Conservation (phyloP, 2,888 invertebrate genomes). For the Hyles lineata region DNA sequence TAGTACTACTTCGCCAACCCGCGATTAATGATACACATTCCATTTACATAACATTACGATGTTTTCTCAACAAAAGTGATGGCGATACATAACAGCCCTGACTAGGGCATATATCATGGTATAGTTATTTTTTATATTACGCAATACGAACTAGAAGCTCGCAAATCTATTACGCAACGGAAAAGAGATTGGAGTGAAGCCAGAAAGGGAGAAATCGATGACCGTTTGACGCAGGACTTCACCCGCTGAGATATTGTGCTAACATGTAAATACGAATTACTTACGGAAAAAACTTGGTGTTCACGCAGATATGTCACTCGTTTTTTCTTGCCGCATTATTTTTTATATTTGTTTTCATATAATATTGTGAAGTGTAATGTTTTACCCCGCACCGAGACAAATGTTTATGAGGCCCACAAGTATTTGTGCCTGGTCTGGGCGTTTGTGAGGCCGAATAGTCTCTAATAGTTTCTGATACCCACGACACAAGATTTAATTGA, state of each 20-base stretch:
- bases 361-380: no score
- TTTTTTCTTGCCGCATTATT: no score
- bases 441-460: no score
- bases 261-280: conserved; percentile 45
- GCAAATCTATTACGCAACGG: conserved; percentile 74
- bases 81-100: conserved; percentile 36
- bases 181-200: conserved; percentile 73
- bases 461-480: no score
- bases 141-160: conserved; percentile 54
- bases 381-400: no score
- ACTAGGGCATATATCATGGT: conserved; percentile 42
- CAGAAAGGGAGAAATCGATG: conserved; percentile 73
- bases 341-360: no score
- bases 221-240: conserved; percentile 57
- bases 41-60: conserved; percentile 14
- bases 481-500: no score
- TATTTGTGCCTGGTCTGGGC: no score
- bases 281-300: conserved; percentile 42
- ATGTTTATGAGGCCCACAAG: no score
- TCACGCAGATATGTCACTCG: background rate
- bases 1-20: no score
- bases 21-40: background rate
- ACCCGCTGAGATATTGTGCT: conserved; percentile 47
- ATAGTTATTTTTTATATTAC: conserved; percentile 51
- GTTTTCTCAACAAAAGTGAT: conserved; percentile 26